A percentile compares a stretch with the other conserved stretches of the same genome.
These are phyloP conservation scores for Ceyx margarethae DNA, from an alignment of 2,113 vertebrate species.

Conservation along the genomic window DNA sequence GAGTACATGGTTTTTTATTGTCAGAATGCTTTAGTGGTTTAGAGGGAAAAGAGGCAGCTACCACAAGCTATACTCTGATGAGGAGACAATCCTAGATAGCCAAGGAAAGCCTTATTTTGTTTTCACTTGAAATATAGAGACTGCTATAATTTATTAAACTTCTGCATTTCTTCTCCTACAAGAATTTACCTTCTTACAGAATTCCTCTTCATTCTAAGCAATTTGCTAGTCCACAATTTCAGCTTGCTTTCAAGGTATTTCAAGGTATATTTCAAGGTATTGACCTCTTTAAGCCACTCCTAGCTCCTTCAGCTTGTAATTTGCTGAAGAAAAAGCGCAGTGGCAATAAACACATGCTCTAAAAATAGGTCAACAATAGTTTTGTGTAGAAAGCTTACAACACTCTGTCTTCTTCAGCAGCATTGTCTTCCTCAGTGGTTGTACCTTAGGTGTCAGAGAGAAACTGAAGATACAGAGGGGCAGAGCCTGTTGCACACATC, in stretches of 20 bases:
- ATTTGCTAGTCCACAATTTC: neutral
- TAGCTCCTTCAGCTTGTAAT: neutral
- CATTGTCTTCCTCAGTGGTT: neutral
- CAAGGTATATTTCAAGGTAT: neutral
- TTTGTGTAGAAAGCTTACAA: neutral
- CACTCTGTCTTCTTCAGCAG: neutral
- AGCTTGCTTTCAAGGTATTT: neutral
- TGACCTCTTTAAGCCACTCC: neutral
- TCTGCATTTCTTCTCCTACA: neutral
- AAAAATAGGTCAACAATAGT: neutral
- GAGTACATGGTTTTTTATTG: neutral
- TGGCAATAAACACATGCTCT: neutral
- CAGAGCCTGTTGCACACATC: neutral
- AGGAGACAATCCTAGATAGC: neutral
- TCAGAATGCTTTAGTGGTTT: neutral
- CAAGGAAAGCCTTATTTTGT: neutral
- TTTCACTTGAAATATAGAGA: neutral
- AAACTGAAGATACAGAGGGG: neutral
- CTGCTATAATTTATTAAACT: neutral
- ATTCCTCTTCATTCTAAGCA: neutral
- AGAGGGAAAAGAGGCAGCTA: neutral
- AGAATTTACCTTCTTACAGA: neutral
- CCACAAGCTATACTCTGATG: neutral
- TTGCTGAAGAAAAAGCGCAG: neutral
- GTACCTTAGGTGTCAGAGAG: neutral